Conservation (phyloP, 2,113 vertebrate species). For the Labeo catla region DNA sequence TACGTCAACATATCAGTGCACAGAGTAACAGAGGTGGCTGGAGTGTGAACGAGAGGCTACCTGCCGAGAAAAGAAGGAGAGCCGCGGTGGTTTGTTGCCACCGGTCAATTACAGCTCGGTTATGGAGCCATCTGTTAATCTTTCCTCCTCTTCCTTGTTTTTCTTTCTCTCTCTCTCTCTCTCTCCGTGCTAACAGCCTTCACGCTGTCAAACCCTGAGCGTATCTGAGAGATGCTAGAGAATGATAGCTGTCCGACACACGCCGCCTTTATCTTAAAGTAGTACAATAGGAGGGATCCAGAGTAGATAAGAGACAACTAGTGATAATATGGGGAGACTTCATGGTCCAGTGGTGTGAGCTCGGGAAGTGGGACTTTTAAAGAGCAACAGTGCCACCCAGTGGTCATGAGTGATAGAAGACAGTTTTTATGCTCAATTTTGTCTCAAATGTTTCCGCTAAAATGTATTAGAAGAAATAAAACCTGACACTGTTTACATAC, state of each 20-base stretch:
- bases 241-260: conserved; percentile 73
- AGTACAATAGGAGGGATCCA: conserved; percentile 72
- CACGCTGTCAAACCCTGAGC: conserved; percentile 72
- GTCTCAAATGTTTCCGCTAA: neutral
- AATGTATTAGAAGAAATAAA: neutral
- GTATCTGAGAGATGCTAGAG: conserved; percentile 62
- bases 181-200: conserved; percentile 68
- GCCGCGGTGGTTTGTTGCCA: conserved; percentile 66
- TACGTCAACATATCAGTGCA: neutral
- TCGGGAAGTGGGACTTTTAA: conserved; percentile 4
- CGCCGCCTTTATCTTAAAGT: conserved; percentile 72
- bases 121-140: conserved; percentile 56
- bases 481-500: neutral
- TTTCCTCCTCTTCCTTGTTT: conserved; percentile 42
- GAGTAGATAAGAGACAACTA: conserved; percentile 69
- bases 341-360: conserved; percentile 5
- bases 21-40: conserved; percentile 16
- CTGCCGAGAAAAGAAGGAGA: conserved; percentile 31
- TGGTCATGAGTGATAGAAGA: neutral
- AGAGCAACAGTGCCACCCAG: conserved; percentile 57
- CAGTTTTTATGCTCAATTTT: neutral
- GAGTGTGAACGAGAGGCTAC: conserved; percentile 6
- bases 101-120: conserved; percentile 68
- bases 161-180: conserved; percentile 58
- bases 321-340: conserved; percentile 62